Evolutionary conservation across 2,888 invertebrate genomes (phyloP).

Genomic region (Pheosia tremula): DNA sequence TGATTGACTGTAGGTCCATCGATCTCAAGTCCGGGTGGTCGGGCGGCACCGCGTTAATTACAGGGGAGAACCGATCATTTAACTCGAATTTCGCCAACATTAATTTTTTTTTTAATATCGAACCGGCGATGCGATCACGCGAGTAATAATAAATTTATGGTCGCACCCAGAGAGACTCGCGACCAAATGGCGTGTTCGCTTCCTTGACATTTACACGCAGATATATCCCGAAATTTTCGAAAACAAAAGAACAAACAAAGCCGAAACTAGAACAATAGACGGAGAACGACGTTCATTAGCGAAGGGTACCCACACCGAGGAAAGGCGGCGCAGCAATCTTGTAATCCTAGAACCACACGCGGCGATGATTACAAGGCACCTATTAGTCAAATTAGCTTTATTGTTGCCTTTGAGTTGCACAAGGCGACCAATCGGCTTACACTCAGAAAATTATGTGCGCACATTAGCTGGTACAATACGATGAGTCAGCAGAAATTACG

Average conservation of each 20-base stretch:
- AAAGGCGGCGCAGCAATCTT: constrained; percentile 64
- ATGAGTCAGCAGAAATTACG: constrained; percentile 82
- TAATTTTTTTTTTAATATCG: constrained; percentile 74
- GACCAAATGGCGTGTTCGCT: constrained; percentile 25
- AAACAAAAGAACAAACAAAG: constrained; percentile 51
- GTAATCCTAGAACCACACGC: constrained; percentile 83
- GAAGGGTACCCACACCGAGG: constrained; percentile 55
- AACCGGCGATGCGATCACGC: constrained; percentile 71
- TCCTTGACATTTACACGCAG: constrained; percentile 29
- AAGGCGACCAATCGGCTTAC: constrained; percentile 78
- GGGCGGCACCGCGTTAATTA: constrained; percentile 75
- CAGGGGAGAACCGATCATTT: constrained; percentile 76
- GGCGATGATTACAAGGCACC: constrained; percentile 82
- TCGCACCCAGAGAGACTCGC: constrained; percentile 48
- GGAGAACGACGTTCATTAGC: constrained; percentile 72
- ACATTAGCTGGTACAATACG: constrained; percentile 73
- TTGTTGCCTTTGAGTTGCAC: constrained; percentile 77
- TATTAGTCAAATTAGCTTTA: constrained; percentile 84
- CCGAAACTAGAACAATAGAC: constrained; percentile 74
- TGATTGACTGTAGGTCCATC: constrained; percentile 70
- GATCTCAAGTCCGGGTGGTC: constrained; percentile 73
- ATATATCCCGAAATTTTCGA: constrained; percentile 22
- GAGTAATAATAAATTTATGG: constrained; percentile 74
- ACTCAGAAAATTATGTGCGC: constrained; percentile 76
- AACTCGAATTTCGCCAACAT: constrained; percentile 79